These are phyloP conservation scores for Helogale parvula DNA, from an alignment of 2,113 vertebrate species.

Conservation along the genomic window DNA sequence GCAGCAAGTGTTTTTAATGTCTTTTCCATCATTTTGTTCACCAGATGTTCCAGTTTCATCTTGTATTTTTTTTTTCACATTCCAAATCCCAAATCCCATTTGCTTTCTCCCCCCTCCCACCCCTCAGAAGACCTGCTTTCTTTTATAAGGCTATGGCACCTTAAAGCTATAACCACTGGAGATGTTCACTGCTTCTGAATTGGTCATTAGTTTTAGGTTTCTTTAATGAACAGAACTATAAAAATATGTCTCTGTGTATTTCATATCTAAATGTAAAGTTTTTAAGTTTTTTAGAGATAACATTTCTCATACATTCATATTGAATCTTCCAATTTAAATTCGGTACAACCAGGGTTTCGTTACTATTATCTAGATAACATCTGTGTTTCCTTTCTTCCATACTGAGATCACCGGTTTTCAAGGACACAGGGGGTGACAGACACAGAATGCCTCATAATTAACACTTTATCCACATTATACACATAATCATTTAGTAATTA, in stretches of 20 bases:
- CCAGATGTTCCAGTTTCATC: not conserved
- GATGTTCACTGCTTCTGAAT: not conserved
- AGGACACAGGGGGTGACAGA: not conserved
- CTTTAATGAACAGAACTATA: not conserved
- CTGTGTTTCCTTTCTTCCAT: not conserved
- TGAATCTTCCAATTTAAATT: not conserved
- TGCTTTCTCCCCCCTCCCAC: not conserved
- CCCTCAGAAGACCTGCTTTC: not conserved
- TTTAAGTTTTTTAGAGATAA: not conserved
- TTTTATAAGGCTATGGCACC: not conserved
- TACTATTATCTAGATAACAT: not conserved
- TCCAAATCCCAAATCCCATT: fast-evolving
- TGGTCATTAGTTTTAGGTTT: not conserved
- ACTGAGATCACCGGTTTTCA: not conserved
- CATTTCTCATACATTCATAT: not conserved
- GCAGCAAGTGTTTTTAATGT: not conserved
- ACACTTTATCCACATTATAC: not conserved
- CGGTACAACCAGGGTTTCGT: not conserved
- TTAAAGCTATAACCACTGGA: not conserved
- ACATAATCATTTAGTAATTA: not conserved
- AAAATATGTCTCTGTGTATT: not conserved
- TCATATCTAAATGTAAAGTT: not conserved
- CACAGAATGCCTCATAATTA: not conserved
- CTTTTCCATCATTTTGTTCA: not conserved
- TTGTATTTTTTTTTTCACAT: not conserved